phyloP scores from a whole-genome alignment of 1,140 invertebrate species.

The Leptinotarsa defecta region DNA sequence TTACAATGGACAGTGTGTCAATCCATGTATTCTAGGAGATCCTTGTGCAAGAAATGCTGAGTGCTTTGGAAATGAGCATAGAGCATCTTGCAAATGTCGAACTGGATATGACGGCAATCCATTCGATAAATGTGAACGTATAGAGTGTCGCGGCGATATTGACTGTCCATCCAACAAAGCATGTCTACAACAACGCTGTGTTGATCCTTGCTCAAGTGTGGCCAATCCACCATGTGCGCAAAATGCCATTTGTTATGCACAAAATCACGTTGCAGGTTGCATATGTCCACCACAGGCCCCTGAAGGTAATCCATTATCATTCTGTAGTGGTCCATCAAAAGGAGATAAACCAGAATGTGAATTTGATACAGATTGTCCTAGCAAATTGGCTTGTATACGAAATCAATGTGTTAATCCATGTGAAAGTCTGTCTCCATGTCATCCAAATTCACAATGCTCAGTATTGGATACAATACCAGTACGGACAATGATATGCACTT shows the following conservation, averaged over 20 bases:
- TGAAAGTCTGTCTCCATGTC: constrained; percentile 72
- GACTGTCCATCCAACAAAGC: constrained; percentile 74
- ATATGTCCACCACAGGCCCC: constrained; percentile 76
- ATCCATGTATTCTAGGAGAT: constrained; percentile 76
- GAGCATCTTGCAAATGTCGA: constrained; percentile 75
- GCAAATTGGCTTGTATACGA: constrained; percentile 77
- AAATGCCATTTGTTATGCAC: constrained; percentile 78
- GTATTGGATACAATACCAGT: constrained; percentile 82
- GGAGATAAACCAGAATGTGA: constrained; percentile 72
- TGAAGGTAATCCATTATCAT: constrained; percentile 76
- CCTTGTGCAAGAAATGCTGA: constrained; percentile 82
- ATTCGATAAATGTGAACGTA: constrained; percentile 74
- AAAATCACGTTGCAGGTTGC: constrained; percentile 76
- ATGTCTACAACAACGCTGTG: constrained; percentile 72
- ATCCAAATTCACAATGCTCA: constrained; percentile 71
- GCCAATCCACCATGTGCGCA: constrained; percentile 71
- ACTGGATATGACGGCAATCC: constrained; percentile 75
- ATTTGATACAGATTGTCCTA: constrained; percentile 78
- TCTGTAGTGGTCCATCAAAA: constrained; percentile 66
- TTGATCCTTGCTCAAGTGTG: constrained; percentile 72
- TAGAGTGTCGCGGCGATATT: constrained; percentile 76
- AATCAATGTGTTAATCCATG: constrained; percentile 81
- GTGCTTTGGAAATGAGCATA: constrained; percentile 78
- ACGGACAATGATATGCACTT: constrained; percentile 82
- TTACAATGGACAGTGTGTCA: constrained; percentile 79